These are phyloP conservation scores for Empis stercorea DNA, from an alignment of 2,888 invertebrate genomes.

Conservation along the genomic window DNA sequence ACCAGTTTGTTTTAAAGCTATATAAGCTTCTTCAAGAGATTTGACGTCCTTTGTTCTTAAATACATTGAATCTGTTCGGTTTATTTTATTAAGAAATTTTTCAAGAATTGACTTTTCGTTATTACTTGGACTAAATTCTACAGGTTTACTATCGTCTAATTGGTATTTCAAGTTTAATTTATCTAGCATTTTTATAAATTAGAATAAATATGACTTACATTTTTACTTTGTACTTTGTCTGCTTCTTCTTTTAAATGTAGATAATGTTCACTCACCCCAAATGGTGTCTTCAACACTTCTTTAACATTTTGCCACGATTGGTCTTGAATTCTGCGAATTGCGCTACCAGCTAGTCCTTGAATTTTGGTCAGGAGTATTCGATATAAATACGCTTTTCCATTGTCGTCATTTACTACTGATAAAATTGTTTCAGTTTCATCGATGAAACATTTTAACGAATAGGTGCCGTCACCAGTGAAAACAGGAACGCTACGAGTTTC, in stretches of 20 bases:
- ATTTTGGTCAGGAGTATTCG: not conserved
- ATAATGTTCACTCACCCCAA: not conserved
- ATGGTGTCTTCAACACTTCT: not conserved
- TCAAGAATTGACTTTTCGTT: constrained; percentile 1
- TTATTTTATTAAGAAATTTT: not conserved
- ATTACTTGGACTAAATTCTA: not conserved
- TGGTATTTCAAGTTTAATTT: constrained; percentile 3
- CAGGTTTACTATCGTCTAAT: not conserved
- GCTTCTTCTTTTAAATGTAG: constrained; percentile 3
- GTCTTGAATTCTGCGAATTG: not conserved
- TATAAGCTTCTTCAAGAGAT: not conserved
- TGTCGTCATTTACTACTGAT: not conserved
- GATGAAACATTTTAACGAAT: not conserved
- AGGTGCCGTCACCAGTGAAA: not conserved
- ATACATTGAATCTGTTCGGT: not conserved
- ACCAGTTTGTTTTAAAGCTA: not conserved
- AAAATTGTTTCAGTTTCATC: not conserved
- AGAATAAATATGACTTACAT: constrained; percentile 2
- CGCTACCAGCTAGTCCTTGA: not conserved
- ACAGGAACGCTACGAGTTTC: not conserved
- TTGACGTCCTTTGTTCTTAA: not conserved
- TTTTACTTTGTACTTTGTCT: not conserved
- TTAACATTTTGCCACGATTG: not conserved
- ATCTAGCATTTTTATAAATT: constrained; percentile 1
- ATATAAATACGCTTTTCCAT: not conserved